Evolutionary conservation across 2,113 vertebrate species (phyloP), one percentile per base, ranked within the genome.

Genomic region (Vimba vimba): DNA sequence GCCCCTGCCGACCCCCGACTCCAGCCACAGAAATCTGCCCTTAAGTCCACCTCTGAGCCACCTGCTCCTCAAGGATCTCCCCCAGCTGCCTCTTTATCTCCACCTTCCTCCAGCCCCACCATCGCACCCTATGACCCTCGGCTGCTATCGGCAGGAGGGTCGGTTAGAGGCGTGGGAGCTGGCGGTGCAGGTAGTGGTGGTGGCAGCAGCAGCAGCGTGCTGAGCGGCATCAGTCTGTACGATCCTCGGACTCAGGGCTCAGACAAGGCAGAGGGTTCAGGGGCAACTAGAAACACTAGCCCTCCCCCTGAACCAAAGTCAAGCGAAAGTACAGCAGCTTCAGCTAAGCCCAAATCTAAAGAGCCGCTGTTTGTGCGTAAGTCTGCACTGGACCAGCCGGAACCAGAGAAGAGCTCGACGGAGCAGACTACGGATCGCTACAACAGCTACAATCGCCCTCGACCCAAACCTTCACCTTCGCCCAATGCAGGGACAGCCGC

Each of bases 381-480:
- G 11, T 99, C 98, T 0, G 96, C 97, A 0, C 76, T 99, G 87
- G 97, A 99, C 3, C 97, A 97, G 77, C 96, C 95, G 0, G 97
- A 97, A 2, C 33, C 91, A 0, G 97, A 96, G 50, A 98, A 96
- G 45, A 85, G 77, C 4, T 4, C 81, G 0, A 92, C 88, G 0
- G 90, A 95, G 25, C 62, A 93, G 0, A 88, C 93, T 21, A 96
- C 96, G 0, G 97, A 98, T 92, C 91, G 97, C 3, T 98, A 98
- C 91, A 99, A 98, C 92, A 99, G 97, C 74, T 99, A 99, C 36
- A 99, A 98, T 90, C 83, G 97, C 12, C 97, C 97, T 0, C 93
- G 97, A 0, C 94, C 97, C 50, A 98, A 97, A 87, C 86, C 94
- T 0, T 43, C 95, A 0, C 90, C 94, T 0, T 89, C 95, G 33